A percentile compares a stretch with the other conserved stretches of the same genome.
These are phyloP conservation scores for Leucopternis melanops DNA, from an alignment of 2,113 vertebrate genomes.

Conservation along the genomic window DNA sequence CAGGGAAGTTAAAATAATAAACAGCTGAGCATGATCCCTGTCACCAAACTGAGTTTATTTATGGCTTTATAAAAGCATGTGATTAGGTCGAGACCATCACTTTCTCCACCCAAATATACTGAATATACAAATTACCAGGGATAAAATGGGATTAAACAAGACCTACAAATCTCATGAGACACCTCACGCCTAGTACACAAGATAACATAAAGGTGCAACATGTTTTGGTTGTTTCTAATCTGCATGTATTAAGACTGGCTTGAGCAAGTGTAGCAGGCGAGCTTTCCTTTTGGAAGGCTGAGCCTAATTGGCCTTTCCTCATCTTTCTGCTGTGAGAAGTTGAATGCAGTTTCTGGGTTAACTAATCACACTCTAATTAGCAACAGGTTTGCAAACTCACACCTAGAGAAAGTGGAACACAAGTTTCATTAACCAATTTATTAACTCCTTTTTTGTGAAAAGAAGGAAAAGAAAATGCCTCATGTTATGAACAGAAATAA, in stretches of 20 bases:
- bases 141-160: neutral
- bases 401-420: neutral
- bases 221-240: neutral
- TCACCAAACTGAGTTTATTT: neutral
- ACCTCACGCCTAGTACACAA: neutral
- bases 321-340: neutral
- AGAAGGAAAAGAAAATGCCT: neutral
- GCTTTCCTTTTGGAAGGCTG: neutral
- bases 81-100: neutral
- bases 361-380: neutral
- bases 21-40: neutral
- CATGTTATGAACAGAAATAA: neutral
- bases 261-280: neutral
- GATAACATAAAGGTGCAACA: neutral
- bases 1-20: neutral
- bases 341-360: neutral
- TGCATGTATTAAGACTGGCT: neutral
- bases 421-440: neutral
- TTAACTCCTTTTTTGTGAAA: neutral
- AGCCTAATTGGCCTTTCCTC: neutral
- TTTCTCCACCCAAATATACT: neutral
- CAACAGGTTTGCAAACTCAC: neutral
- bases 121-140: neutral
- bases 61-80: neutral
- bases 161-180: neutral